Base-by-base conservation (phyloP, 1,140 invertebrate genomes). In the Microplitis mediator region DNA sequence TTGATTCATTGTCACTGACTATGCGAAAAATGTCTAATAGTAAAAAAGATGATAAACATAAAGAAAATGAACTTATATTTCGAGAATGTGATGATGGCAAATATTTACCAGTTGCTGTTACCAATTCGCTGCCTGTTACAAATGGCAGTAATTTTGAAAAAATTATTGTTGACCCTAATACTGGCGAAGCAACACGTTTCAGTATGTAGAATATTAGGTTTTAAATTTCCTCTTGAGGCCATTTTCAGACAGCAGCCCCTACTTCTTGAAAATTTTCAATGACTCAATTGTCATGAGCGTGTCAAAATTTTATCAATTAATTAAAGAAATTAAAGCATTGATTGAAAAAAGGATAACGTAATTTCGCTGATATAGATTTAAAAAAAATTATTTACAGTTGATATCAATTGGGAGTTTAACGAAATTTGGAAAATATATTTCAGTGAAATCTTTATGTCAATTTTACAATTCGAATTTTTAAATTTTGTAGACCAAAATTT, bases 161-260 rank as follows among this genome's bases (percentile, higher is more conserved):
- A 76, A 78, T 89, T 9, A 88, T 87, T 72, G 84, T 90, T 4
- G 87, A 90, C 81, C 84, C 88, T n/a, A 88, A 87, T 72, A 90
- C 88, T 4, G 89, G 89, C 56, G 89, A 90, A 73, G 80, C 84
- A 0, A 87, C 87, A 71, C 75, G 69, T 9, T 64, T 76, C 39
- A 54, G 65, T 52, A 67, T 65, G 31, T 78, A 70, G 73, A 72
- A 35, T 50, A 16, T 67, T 67, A 13, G 16, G 11, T 45, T 0
- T 2, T 39, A 16, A 56, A 35, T 69, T 56, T 62, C 4, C 5
- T 50, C 9, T 16, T 61, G 45, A 39, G 2, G 23, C 23, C 23
- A 23, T 23, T 23, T 2, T 23, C 23, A 23, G 23, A 23, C 23
- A 23, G 2, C 23, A n/a, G 23, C 23, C 23, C 23, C 23, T 23